phyloP scores from a whole-genome alignment of 2,888 invertebrate species.

The Dynastes maya region DNA sequence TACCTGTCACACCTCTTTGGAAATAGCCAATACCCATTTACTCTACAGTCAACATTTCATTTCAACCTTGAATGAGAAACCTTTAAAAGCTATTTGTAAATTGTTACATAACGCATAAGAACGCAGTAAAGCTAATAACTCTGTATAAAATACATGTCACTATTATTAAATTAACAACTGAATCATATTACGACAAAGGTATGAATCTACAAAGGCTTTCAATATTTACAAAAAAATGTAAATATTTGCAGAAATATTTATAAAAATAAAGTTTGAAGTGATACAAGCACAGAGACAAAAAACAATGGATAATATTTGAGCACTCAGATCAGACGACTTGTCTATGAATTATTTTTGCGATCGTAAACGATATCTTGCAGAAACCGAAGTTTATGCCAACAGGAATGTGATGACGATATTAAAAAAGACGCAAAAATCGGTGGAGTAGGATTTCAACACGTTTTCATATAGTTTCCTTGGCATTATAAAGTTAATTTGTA shows the following conservation, averaged over 20 bases:
- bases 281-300: too few species aligned
- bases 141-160: neutral
- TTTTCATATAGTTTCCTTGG: constrained; percentile 4
- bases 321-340: neutral
- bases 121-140: constrained; percentile 17
- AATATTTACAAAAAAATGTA: neutral
- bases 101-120: constrained; percentile 32
- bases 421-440: constrained; percentile 17
- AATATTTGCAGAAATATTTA: too few species aligned
- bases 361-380: constrained; percentile 30
- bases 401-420: constrained; percentile 39
- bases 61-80: constrained; percentile 43
- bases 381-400: constrained; percentile 23
- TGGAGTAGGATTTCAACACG: constrained; percentile 20
- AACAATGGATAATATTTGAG: too few species aligned
- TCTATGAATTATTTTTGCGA: constrained; percentile 16
- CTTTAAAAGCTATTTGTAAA: constrained; percentile 36
- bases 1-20: constrained; percentile 36
- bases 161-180: neutral
- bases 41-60: constrained; percentile 37
- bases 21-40: constrained; percentile 14
- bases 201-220: neutral
- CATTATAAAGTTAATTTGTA: neutral
- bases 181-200: neutral
- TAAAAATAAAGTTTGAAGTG: too few species aligned